Percentiles rank a stretch among this genome's conserved stretches.
Evolutionary conservation across 2,888 invertebrate species (phyloP).

Genomic region (Dioctria linearis): DNA sequence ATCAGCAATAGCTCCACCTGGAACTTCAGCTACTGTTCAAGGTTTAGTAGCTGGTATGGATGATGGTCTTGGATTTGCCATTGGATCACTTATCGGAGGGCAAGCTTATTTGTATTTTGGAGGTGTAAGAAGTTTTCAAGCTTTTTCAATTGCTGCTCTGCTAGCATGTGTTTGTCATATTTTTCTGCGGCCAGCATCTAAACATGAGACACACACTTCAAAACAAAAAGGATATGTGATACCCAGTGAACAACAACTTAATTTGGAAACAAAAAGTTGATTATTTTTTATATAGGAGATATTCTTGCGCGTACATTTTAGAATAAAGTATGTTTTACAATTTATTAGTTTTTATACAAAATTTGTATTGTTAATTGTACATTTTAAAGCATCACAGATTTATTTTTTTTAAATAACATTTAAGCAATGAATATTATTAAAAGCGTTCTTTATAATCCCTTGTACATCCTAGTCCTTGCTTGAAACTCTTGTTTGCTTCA

Average conservation of each 20-base stretch:
- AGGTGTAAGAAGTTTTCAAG: slow-evolving; percentile 74
- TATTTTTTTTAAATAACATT: no score
- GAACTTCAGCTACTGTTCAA: slow-evolving; percentile 88
- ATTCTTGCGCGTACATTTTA: no score
- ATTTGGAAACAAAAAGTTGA: slow-evolving; percentile 21
- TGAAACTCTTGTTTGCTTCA: no score
- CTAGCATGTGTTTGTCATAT: slow-evolving; percentile 68
- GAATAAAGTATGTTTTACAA: no score
- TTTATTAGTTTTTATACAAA: no score
- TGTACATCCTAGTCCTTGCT: no score
- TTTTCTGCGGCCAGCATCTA: slow-evolving; percentile 66
- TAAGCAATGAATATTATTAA: no score
- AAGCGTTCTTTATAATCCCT: no score
- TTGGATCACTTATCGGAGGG: slow-evolving; percentile 84
- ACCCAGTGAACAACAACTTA: slow-evolving; percentile 58
- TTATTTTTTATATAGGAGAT: no score
- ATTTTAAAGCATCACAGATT: no score
- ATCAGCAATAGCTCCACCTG: slow-evolving; percentile 77
- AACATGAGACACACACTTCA: slow-evolving; percentile 61
- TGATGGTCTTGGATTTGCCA: slow-evolving; percentile 85
- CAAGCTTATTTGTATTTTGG: slow-evolving; percentile 78
- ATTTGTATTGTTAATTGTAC: no score
- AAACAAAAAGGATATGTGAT: slow-evolving; percentile 50
- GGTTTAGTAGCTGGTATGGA: slow-evolving; percentile 91
- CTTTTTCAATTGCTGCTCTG: slow-evolving; percentile 69